Evolutionary conservation across 2,797 vertebrate species (phyloP).

Genomic region (Onychomys leucogaster): DNA sequence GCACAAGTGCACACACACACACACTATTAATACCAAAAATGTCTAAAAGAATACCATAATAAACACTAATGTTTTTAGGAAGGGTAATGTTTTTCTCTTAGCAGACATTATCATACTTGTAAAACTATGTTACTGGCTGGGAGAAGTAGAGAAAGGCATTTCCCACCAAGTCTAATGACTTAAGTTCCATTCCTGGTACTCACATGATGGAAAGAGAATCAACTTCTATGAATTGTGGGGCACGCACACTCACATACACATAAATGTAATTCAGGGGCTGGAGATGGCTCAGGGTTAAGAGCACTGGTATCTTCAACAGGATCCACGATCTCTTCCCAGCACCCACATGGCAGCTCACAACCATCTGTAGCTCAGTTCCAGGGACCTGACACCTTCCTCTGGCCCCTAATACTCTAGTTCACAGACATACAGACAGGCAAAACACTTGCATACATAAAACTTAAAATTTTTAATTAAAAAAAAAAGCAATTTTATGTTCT

Average conservation of each 20-base stretch:
- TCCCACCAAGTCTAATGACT: not conserved
- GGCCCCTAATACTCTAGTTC: not conserved
- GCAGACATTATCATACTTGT: conserved; percentile 15
- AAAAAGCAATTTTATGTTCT: not conserved
- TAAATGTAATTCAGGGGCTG: not conserved
- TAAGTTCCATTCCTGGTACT: not conserved
- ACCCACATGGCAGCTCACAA: not conserved
- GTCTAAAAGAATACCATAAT: not conserved
- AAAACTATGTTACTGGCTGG: not conserved
- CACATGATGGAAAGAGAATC: not conserved
- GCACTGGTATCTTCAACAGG: no score
- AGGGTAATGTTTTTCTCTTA: not conserved
- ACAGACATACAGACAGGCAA: not conserved
- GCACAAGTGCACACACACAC: no score
- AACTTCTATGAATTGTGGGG: not conserved
- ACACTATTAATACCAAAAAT: not conserved
- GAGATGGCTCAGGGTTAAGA: not conserved
- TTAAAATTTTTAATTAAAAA: not conserved
- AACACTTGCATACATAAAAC: not conserved
- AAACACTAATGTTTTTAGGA: conserved; percentile 6
- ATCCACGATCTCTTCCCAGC: not conserved
- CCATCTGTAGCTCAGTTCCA: not conserved
- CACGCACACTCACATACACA: not conserved
- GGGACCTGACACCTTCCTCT: not conserved
- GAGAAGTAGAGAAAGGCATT: not conserved